Evolutionary conservation across 2,797 vertebrate genomes (phyloP), one percentile per base, ranked within the genome.

Genomic region (Myotis daubentonii): DNA sequence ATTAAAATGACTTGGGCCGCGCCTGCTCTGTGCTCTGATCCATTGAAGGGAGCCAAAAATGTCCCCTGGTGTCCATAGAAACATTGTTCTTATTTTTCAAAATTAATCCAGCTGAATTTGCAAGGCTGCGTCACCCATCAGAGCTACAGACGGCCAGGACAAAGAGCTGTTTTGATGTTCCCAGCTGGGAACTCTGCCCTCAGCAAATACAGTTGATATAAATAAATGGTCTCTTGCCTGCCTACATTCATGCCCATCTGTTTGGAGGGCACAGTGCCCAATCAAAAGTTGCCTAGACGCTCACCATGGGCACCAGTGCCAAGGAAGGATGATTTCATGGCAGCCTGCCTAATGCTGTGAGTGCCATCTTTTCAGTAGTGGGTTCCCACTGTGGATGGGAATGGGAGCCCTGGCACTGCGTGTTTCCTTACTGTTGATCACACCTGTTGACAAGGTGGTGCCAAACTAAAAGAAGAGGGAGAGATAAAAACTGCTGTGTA

Each of bases 171-270:
- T 97, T 97, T 95, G 94, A 97, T 95, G 97, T 97, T 96, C 97
- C 96, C 97, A 97, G 97, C 97, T 97, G 97, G 97, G 97, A 98
- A 96, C 96, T 95, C 94, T 98, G 97, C 97, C 96, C 97, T 98
- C 96, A 92, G 96, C 96, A 98, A 98, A 97, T 97, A 97, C 97
- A 96, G 96, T 96, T 97, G 97, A 97, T 97, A 97, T 97, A 98
- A 97, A 98, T 97, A 98, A 98, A 98, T 97, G 97, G 97, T 97
- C 97, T 98, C 97, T 98, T 97, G 95, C 96, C 97, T 97, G 97
- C 97, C 96, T 96, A 92, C 86, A 94, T 80, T 96, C 96, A 97
- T 82, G 94, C 96, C 97, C 95, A 88, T 96, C 96, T 97, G 96
- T 97, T 96, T 97, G 97, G 97, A 97, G 97, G 95, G 96, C 93